Evolutionary conservation across 1,140 invertebrate species (phyloP), one percentile per base, ranked within the genome.

Genomic region (Ptiloglossa arizonensis): DNA sequence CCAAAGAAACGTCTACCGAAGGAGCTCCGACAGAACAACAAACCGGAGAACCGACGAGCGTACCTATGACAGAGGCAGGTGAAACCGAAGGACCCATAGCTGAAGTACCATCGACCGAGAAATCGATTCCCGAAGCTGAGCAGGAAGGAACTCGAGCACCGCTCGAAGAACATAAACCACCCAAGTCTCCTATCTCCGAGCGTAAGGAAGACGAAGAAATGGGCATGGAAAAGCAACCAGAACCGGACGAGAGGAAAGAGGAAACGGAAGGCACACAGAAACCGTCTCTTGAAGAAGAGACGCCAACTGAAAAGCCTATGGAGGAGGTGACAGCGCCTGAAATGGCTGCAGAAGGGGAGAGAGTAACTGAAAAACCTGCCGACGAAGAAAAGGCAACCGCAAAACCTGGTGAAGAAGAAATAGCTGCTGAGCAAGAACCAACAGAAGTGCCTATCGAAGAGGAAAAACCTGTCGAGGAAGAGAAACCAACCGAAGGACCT

Each of bases 401-500:
- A 66, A 46, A 63, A 62, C 64, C 81, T 22, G n/a, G 4, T 15
- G 80, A 60, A 24, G 67, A 79, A 19, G 66, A 79, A 22, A 50
- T 77, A 38, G 32, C 71, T 27, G 41, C 32, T 22, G 73, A 81
- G 56, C 11, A 48, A 29, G 62, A 50, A 17, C 72, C 85, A 35
- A 80, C 85, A 2, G 76, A 67, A 38, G 35, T 29, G 46, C 29
- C 79, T 27, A 11, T 0, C 3, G 76, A 44, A 29, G 64, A 72
- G 52, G 32, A 9, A 29, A 71, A 41, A 11, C 22, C 60, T 67
- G 0, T 48, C 24, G 79, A 83, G 54, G 50, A 44, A 29, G 70
- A 84, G 50, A 62, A 57, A 9, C 70, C 72, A 59, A 79, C 68
- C 57, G 77, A 80, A 85, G 75, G 27, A 22, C 32, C 86, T 41